Base-by-base conservation (phyloP, 2,888 invertebrate species). In the Thymelicus sylvestris region DNA sequence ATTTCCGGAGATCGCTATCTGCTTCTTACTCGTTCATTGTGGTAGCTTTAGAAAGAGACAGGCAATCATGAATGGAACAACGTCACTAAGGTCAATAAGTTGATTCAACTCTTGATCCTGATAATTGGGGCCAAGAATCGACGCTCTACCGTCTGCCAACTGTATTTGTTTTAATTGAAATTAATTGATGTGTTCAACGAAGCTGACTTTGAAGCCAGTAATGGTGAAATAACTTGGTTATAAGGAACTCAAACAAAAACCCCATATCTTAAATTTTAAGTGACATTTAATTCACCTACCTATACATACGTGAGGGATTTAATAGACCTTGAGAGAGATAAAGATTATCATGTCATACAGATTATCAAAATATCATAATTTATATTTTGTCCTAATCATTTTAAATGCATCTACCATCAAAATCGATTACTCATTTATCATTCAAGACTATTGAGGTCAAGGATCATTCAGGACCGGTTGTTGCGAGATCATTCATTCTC, bases 81-180 rank as follows among this genome's bases (percentile, higher is more conserved):
- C 50, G 50, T 52, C 50, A 68, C 63, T 64, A 64, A 69, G 63
- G 64, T 47, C 48, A 69, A 69, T 69, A 39, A 44, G 39, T 6
- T 24, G 55, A 55, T 47, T 55, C 63, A 31, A 68, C 61, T 31
- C 47, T 57, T 57, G 63, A 13, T 48, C 48, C 57, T 68, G 63
- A 68, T 68, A 63, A 69, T 64, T 47, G 57, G 48, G 69, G 57
- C 64, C 69, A 69, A 31, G 63, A 68, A 64, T 69, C 55, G 64
- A 44, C 44, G 24, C 55, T 7, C 55, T 5, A 55, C 55, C 55
- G 55, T 55, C 55, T 24, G 55, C 24, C 48, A 52, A 52, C 50
- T 19, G 19, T 55, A 55, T 12, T 55, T 55, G 55, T 55, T 55
- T 55, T 55, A 55, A 55, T 55, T 55, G 55, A 55, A 55, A 55